phyloP scores from a whole-genome alignment of 1,140 invertebrate genomes.

The Drosophila truncata region DNA sequence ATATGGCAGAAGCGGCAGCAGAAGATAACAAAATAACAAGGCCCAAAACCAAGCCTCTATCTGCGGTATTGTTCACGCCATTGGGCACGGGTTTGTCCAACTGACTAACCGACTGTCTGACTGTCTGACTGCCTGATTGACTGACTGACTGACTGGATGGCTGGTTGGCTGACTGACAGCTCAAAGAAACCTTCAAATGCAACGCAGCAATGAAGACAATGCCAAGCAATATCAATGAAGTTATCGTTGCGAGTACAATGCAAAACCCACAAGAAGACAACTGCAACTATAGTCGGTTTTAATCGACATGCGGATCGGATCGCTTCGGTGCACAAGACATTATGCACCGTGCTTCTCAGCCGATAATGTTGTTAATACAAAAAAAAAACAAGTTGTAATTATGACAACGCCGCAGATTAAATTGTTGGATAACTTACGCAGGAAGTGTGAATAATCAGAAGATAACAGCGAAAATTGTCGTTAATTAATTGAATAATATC shows the following conservation, averaged over 20 bases:
- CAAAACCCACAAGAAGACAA: constrained; percentile 43
- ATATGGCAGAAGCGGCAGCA: constrained; percentile 31
- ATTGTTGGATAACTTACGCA: constrained; percentile 30
- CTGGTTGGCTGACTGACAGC: constrained; percentile 50
- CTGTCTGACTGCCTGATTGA: constrained; percentile 23
- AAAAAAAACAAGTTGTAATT: constrained; percentile 53
- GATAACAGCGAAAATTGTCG: constrained; percentile 17
- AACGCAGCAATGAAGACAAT: constrained; percentile 72
- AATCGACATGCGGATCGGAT: constrained; percentile 65
- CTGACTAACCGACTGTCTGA: constrained; percentile 36
- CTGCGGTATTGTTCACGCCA: constrained; percentile 70
- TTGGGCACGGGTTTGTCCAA: constrained; percentile 55
- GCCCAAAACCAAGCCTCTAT: constrained; percentile 42
- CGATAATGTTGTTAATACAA: constrained; percentile 60
- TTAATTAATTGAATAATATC: constrained; percentile 22
- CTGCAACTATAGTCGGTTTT: constrained; percentile 46
- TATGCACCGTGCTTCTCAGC: constrained; percentile 40
- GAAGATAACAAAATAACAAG: constrained; percentile 41
- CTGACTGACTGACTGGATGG: constrained; percentile 39
- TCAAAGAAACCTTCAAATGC: constrained; percentile 78
- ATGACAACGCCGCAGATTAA: constrained; percentile 36
- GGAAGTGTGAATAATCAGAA: constrained; percentile 30
- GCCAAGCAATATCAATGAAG: constrained; percentile 77
- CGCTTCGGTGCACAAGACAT: constrained; percentile 61
- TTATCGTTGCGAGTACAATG: constrained; percentile 57